Percentiles rank a stretch among this genome's conserved stretches.
These are phyloP conservation scores for Periophthalmus modestus DNA, from an alignment of 2,113 vertebrate species.

Conservation along the genomic window DNA sequence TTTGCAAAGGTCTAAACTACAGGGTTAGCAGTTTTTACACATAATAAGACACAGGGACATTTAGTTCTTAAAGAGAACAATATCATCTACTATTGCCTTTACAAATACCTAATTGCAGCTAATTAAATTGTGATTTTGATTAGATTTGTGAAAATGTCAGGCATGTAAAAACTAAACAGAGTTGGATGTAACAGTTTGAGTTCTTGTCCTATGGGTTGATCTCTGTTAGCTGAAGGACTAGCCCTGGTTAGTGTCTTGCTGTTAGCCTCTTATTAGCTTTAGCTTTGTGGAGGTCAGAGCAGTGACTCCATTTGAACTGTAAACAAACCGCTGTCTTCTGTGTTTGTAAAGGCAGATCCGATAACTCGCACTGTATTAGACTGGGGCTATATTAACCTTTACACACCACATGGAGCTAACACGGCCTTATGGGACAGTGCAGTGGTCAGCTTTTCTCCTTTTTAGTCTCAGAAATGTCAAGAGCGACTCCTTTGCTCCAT, in stretches of 20 bases:
- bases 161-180: not conserved
- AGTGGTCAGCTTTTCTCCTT: too few relatives aligned
- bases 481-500: too few relatives aligned
- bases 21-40: too few relatives aligned
- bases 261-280: not conserved
- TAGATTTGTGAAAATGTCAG: too few relatives aligned
- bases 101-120: too few relatives aligned
- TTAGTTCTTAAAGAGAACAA: too few relatives aligned
- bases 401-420: not conserved
- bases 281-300: not conserved
- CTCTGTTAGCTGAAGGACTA: not conserved
- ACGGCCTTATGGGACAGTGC: too few relatives aligned
- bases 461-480: too few relatives aligned
- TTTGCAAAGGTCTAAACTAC: too few relatives aligned
- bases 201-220: not conserved
- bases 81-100: too few relatives aligned
- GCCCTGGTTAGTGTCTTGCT: not conserved
- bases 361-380: not conserved
- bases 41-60: too few relatives aligned
- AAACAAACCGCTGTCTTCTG: not conserved
- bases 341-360: not conserved
- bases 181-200: not conserved
- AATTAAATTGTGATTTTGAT: too few relatives aligned
- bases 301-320: not conserved
- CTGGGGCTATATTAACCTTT: not conserved